phyloP scores from a whole-genome alignment of 2,797 vertebrate species.

The Chrosomus eos region DNA sequence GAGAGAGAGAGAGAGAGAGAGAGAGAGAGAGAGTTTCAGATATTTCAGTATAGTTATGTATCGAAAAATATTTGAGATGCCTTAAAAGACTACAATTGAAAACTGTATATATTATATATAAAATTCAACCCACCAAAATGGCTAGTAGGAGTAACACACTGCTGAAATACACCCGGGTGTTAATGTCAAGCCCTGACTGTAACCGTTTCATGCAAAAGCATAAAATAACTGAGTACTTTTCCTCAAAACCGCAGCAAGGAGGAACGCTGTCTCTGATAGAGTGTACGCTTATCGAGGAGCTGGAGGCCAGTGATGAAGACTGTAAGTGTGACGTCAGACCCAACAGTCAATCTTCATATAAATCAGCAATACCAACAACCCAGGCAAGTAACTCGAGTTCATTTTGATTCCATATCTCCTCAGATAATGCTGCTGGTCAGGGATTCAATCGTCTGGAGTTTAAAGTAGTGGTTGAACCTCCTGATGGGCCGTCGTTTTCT shows the following conservation, averaged over 20 bases:
- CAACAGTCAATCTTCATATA: too few relatives aligned
- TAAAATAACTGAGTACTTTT: background rate
- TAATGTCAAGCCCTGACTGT: too few relatives aligned
- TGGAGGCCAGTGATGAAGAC: constrained; percentile 89
- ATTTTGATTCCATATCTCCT: constrained; percentile 26
- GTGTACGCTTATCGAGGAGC: constrained; percentile 91
- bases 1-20: too few relatives aligned
- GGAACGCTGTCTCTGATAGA: constrained; percentile 92
- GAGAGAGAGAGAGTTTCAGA: too few relatives aligned
- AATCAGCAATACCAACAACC: background rate
- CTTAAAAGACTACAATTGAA: too few relatives aligned
- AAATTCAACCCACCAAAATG: too few relatives aligned
- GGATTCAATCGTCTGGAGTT: constrained; percentile 93
- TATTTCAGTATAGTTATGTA: too few relatives aligned
- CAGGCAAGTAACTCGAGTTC: background rate
- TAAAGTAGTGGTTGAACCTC: constrained; percentile 89
- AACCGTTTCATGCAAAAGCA: background rate
- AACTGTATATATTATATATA: too few relatives aligned
- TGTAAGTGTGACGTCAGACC: constrained; percentile 77
- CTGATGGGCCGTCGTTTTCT: constrained; percentile 85
- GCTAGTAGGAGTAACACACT: too few relatives aligned
- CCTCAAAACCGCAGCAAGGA: constrained; percentile 81
- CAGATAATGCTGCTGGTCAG: constrained; percentile 88
- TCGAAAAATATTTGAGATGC: too few relatives aligned
- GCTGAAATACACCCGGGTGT: too few relatives aligned